Evolutionary conservation across 2,113 vertebrate genomes (phyloP), one percentile per base, ranked within the genome.

Genomic region (Lucifuga dentata): DNA sequence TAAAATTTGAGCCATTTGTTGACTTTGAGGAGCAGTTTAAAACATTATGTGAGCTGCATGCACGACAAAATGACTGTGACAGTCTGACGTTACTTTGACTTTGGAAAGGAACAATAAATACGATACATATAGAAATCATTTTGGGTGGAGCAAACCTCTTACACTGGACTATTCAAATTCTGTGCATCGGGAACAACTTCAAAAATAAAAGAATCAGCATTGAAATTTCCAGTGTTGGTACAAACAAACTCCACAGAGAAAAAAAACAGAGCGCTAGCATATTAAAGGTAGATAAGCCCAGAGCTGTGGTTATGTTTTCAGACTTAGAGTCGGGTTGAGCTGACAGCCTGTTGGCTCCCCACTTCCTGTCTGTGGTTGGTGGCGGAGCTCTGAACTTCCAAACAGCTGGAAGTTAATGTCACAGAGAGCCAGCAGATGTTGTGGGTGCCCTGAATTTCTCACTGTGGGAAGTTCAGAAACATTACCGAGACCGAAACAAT

Each of bases 391-490:
- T 68, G 64, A 79, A 70, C 29, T 67, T 65, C 38, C 51, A 60
- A 86, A 84, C 84, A 86, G 86, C 80, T 90, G 84, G 81, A 73
- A 73, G 73, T 80, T 62, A 53, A 71, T 80, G 78, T 85, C 79
- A 84, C 1, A 56, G 50, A 72, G 79, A 80, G 65, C 77, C 64
- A 76, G 83, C 86, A 89, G 86, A 90, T 91, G 88, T 88, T 85
- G 74, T 39, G 48, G 40, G 65, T 56, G 61, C 57, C 24, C 49
- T 10, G 23, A 63, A 57, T 46, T 3, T 10, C 38, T 73, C 41
- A 1, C 46, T 6, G 73, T 82, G 76, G 78, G 86, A 80, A 68
- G 62, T 52, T 75, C 56, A 3, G 52, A 15, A 33, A 53, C 56
- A 15, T 29, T 1, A 17, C 56, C 32, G 53, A 6, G 21, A 21